Evolutionary conservation across 2,797 vertebrate genomes (phyloP), one percentile per base, ranked within the genome.

Genomic region (Prunella strophiata): DNA sequence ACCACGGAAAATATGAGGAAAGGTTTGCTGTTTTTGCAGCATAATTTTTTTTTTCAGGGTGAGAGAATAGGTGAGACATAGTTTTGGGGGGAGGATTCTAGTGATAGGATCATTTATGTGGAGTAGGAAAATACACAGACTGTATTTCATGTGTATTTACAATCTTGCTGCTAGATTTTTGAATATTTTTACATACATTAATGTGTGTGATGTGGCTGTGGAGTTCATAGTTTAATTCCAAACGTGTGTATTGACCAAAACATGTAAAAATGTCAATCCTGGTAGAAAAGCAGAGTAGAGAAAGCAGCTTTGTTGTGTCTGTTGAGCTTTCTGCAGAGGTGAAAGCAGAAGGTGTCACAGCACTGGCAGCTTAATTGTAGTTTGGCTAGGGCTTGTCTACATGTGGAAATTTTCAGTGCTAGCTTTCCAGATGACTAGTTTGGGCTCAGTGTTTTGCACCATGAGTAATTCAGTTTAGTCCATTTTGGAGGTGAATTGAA

Each of bases 181-280:
- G 71, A 94, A 93, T 94, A 90, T 87, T 94, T 96, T 96, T 85
- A 54, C 89, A 88, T 79, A 80, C 17, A 80, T 90, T 94, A 91
- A 79, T 38, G 52, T 50, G 59, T 87, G 20, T 79, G 87, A 91
- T 86, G 91, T 80, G 67, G 34, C 52, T 94, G 38, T 25, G 77
- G 83, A 74, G 67, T 58, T 88, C 34, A 47, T 30, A 23, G 80
- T 43, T 88, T 90, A 70, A 83, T 61, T 67, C 38, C 80, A 61
- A 87, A 87, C 1, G 2, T 57, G 47, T 36, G 21, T 51, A 50
- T 74, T 91, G 71, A 77, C 67, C 42, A 43, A 93, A 91, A 42
- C 75, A 61, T 19, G 54, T 82, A 34, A 87, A 94, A 90, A 90
- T 11, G 2, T 29, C 80, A 59, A 7, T 77, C 29, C 50, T 63